Evolutionary conservation across 2,113 vertebrate genomes (phyloP), one percentile per base, ranked within the genome.

Genomic region (Stegostoma tigrinum): DNA sequence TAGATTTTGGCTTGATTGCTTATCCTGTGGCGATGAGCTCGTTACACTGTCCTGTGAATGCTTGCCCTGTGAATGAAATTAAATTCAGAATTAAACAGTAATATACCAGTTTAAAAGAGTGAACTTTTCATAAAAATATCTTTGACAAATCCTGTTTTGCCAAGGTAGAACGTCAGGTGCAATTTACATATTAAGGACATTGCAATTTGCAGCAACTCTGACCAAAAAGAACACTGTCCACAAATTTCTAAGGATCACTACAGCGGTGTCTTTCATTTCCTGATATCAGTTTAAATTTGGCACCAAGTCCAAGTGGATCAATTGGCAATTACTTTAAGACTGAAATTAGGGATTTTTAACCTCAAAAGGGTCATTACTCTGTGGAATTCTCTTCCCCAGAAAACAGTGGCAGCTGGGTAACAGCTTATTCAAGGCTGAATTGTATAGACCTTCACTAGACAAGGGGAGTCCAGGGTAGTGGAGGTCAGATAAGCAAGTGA

Each of bases 81-180:
- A 72, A 95, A 95, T 72, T 72, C 45, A 95, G 42, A 95, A 30
- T 95, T 72, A 75, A 72, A 95, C 24, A 70, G n/a, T 7, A 70
- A 75, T 12, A 30, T 48, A 12, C 21, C 27, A 61, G 19, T 72
- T 72, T 48, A 72, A 70, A 75, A 95, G 6, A n/a, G 61, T 2
- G 34, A 23, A 17, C 34, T 5, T 93, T 91, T 67, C 61, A 66
- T 27, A 38, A 91, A 66, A 55, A 3, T 89, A 23, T 61, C 12
- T 90, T 61, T 61, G 27, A 12, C 27, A 61, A 89, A 34, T 30
- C 12, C 55, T 27, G 10, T 89, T 55, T 55, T 90, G 52, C 30
- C 12, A 90, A 89, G 2, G 15, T 12, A n/a, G 12, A 80, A 14
- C 0, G 5, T 3, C n/a, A 10, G 2, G 14, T 80, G 17, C n/a